Percentiles rank a stretch among this genome's conserved stretches.
Evolutionary conservation across 23 tunicate genomes (phyloP).

Genomic region (Styela clava): DNA sequence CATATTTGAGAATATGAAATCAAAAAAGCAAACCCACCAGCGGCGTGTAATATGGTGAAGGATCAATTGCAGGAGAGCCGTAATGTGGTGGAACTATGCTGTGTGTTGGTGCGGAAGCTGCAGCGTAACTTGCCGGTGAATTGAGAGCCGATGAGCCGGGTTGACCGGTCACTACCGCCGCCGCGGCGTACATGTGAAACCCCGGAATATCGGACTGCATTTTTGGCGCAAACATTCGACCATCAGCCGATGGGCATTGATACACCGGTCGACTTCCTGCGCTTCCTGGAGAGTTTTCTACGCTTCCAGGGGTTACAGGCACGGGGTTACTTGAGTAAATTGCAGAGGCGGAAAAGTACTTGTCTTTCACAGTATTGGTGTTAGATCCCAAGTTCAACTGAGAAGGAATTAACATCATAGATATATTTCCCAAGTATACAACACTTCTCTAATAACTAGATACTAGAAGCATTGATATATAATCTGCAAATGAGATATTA

Average conservation of each 20-base stretch:
- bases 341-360: slow-evolving; percentile 29
- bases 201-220: slow-evolving; percentile 84
- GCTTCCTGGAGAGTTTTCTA: slow-evolving; percentile 21
- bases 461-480: neutral
- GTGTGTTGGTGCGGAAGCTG: slow-evolving; percentile 55
- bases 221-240: slow-evolving; percentile 62
- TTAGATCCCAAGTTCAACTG: slow-evolving; percentile 58
- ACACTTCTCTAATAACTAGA: neutral
- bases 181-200: slow-evolving; percentile 62
- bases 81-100: slow-evolving; percentile 75
- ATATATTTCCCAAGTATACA: neutral
- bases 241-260: slow-evolving; percentile 51
- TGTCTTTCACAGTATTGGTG: slow-evolving; percentile 27
- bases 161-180: slow-evolving; percentile 41
- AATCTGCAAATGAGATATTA: too few relatives aligned
- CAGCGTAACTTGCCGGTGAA: slow-evolving; percentile 85
- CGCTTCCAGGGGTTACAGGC: slow-evolving; percentile 39
- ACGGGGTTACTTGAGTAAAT: slow-evolving; percentile 35
- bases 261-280: slow-evolving; percentile 22
- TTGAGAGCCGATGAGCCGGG: slow-evolving; percentile 66
- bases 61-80: slow-evolving; percentile 58
- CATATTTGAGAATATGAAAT: neutral
- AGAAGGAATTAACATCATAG: slow-evolving; percentile 77
- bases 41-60: slow-evolving; percentile 62
- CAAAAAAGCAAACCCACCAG: slow-evolving; percentile 42